Conservation (phyloP, 2,113 vertebrate species). For the Ahaetulla prasina region DNA sequence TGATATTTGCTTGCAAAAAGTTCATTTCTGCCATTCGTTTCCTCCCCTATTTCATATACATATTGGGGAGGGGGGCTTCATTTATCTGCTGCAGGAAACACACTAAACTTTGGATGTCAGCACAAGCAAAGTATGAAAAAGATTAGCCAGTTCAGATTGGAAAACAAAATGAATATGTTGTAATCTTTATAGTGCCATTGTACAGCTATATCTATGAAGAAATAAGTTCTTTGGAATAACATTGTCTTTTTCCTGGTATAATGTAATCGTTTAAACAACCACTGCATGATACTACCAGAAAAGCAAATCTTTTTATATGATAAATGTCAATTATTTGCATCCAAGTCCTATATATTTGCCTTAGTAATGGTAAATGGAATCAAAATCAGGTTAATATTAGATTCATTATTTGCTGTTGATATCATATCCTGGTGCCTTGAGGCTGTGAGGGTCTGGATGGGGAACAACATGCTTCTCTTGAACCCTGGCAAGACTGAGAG, state of each 20-base stretch:
- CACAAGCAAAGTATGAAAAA: not conserved
- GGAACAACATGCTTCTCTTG: not conserved
- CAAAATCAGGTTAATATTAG: not conserved
- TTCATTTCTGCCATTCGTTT: slow-evolving; percentile 27
- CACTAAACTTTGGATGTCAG: slow-evolving; percentile 20
- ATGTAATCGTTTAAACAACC: slow-evolving; percentile 3
- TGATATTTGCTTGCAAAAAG: slow-evolving; percentile 48
- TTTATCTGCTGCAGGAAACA: slow-evolving; percentile 19
- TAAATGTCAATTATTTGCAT: not conserved
- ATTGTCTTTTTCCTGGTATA: not conserved
- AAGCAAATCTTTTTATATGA: not conserved
- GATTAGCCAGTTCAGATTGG: not conserved
- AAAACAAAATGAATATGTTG: slow-evolving; percentile 40
- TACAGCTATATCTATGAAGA: not conserved
- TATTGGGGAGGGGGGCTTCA: not conserved
- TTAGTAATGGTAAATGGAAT: not conserved
- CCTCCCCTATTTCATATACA: slow-evolving; percentile 22
- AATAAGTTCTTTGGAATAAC: not conserved
- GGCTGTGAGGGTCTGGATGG: not conserved
- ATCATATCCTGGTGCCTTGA: not conserved
- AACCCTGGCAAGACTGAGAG: not conserved
- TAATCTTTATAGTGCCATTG: not conserved
- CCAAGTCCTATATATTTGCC: not conserved
- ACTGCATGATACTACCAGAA: not conserved
- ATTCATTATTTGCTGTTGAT: not conserved